Percentiles rank a stretch among this genome's conserved stretches.
Evolutionary conservation across 2,113 vertebrate species (phyloP).

Genomic region (Ptyas mucosa): DNA sequence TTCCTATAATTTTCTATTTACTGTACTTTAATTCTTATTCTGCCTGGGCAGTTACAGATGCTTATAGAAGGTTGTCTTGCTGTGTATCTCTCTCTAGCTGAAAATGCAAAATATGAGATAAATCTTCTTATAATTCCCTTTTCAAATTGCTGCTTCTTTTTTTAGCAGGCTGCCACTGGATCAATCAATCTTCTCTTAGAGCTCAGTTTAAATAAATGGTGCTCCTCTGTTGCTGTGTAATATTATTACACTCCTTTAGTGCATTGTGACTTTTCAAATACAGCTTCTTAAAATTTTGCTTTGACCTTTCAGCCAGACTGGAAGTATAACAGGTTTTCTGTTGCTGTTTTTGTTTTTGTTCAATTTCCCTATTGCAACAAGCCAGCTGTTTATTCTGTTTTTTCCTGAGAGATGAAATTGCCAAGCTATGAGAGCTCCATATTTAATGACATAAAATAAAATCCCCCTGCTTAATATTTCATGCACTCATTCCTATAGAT

Average conservation of each 20-base stretch:
- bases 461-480: neutral
- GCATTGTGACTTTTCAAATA: neutral
- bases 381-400: neutral
- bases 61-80: neutral
- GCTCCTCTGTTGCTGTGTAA: constrained; percentile 1
- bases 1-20: neutral
- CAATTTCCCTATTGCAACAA: neutral
- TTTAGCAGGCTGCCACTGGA: constrained; percentile 12
- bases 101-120: constrained; percentile 21
- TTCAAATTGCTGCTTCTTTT: constrained; percentile 25
- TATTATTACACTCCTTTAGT: neutral
- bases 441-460: neutral
- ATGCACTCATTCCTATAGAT: neutral
- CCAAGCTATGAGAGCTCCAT: neutral
- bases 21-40: constrained; percentile 20
- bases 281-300: constrained; percentile 15
- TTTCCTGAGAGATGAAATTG: neutral
- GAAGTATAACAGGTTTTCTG: neutral
- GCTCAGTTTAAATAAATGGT: constrained; percentile 21
- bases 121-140: constrained; percentile 14
- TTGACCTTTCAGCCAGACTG: constrained; percentile 1
- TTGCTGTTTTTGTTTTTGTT: neutral
- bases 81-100: constrained; percentile 3
- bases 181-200: constrained; percentile 23
- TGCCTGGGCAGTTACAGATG: constrained; percentile 3